Percentiles rank a stretch among this genome's conserved stretches.
phyloP scores from a whole-genome alignment of 2,888 invertebrate genomes.

The Priapulus caudatus region DNA sequence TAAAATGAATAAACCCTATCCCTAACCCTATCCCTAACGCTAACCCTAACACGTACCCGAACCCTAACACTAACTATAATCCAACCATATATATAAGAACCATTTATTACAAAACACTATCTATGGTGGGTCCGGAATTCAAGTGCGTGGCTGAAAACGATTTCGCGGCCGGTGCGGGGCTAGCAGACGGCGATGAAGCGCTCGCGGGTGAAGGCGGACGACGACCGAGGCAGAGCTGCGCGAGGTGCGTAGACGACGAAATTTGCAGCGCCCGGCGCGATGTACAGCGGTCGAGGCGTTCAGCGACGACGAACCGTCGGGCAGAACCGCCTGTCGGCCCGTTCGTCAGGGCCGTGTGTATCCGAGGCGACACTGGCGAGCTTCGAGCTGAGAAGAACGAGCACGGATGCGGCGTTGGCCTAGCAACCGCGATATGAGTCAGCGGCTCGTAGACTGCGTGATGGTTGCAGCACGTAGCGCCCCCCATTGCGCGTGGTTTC shows the following conservation, averaged over 20 bases:
- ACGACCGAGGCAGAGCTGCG: conserved; percentile 28
- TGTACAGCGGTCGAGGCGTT: no score
- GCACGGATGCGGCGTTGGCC: no score
- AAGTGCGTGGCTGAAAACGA: conserved; percentile 28
- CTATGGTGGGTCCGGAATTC: no score
- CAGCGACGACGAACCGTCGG: no score
- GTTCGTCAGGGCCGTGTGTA: conserved; percentile 4
- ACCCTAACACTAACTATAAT: no score
- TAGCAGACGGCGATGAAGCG: conserved; percentile 30
- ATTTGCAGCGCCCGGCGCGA: conserved; percentile 8
- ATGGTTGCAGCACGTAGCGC: not conserved
- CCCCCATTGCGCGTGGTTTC: no score
- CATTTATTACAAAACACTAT: no score
- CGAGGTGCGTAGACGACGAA: conserved; percentile 28
- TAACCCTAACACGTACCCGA: conserved; percentile 26
- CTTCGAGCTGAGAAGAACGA: not conserved
- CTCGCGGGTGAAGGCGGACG: conserved; percentile 33
- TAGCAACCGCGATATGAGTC: no score
- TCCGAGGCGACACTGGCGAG: not conserved
- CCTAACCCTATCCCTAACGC: conserved; percentile 21
- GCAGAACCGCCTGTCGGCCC: not conserved
- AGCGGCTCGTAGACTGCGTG: not conserved
- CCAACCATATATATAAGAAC: no score
- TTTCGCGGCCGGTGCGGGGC: conserved; percentile 28
- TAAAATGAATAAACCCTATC: no score